A percentile compares a stretch with the other conserved stretches of the same genome.
phyloP scores from a whole-genome alignment of 1,140 invertebrate genomes.

The Listronotus bonariensis region DNA sequence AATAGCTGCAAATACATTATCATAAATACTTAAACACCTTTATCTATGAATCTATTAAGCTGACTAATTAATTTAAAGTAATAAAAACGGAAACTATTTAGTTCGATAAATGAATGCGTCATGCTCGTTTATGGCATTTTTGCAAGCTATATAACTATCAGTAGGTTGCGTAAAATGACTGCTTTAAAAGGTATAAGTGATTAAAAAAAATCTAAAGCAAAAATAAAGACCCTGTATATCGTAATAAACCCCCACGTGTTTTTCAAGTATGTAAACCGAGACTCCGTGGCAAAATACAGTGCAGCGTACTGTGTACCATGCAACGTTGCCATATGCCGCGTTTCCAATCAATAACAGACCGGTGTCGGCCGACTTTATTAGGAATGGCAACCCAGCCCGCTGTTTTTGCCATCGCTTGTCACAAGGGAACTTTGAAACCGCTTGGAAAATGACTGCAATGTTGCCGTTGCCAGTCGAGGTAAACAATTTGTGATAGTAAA shows the following conservation, averaged over 20 bases:
- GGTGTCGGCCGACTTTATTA: constrained; percentile 36
- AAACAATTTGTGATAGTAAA: not conserved
- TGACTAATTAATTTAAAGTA: too few relatives aligned
- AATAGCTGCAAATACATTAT: too few relatives aligned
- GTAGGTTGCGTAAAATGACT: too few relatives aligned
- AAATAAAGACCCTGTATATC: not conserved
- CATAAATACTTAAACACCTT: too few relatives aligned
- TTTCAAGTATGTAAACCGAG: constrained; percentile 20
- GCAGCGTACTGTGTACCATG: constrained; percentile 53
- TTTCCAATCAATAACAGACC: constrained; percentile 52
- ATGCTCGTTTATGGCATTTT: too few relatives aligned
- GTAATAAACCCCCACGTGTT: constrained; percentile 29
- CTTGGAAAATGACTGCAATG: constrained; percentile 31
- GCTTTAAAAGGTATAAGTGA: too few relatives aligned
- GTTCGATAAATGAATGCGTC: too few relatives aligned
- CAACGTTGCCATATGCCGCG: constrained; percentile 46
- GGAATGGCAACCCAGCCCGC: constrained; percentile 40
- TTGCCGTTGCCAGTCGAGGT: constrained; percentile 11
- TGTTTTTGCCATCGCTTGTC: constrained; percentile 33
- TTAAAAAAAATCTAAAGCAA: too few relatives aligned
- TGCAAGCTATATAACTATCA: too few relatives aligned
- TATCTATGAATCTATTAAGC: too few relatives aligned
- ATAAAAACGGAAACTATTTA: too few relatives aligned
- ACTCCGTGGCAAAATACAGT: constrained; percentile 42
- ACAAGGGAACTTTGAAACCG: constrained; percentile 36